phyloP scores from a whole-genome alignment of 2,113 vertebrate species.

The Nasalis larvatus region DNA sequence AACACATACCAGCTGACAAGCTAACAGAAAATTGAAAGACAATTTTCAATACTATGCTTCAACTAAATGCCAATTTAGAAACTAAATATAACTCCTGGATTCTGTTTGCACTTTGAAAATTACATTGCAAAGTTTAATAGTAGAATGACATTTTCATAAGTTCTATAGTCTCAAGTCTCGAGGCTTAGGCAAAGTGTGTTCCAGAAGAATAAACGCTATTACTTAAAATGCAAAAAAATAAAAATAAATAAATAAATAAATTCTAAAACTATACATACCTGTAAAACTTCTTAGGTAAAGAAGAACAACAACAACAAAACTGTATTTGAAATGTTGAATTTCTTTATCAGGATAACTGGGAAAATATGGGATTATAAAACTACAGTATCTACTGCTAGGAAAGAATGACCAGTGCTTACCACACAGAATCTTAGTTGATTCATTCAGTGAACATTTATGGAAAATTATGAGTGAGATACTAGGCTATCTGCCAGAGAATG shows the following conservation, averaged over 20 bases:
- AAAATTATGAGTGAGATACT: background rate
- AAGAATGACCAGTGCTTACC: background rate
- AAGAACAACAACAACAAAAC: background rate
- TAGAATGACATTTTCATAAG: slow-evolving; percentile 33
- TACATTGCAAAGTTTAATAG: slow-evolving; percentile 52
- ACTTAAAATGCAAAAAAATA: slow-evolving; percentile 26
- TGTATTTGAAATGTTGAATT: background rate
- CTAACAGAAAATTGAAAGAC: slow-evolving; percentile 71
- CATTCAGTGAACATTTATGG: background rate
- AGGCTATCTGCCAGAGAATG: background rate
- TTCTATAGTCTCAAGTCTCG: background rate
- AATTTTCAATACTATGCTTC: slow-evolving; percentile 59
- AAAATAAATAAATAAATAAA: background rate
- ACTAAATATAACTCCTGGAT: slow-evolving; percentile 62
- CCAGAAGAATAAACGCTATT: background rate
- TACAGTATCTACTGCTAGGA: background rate
- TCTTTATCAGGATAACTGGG: background rate
- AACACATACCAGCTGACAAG: slow-evolving; percentile 1
- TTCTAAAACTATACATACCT: background rate
- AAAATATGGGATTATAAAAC: background rate
- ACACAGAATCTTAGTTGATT: background rate
- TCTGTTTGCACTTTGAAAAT: slow-evolving; percentile 61
- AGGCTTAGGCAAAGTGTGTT: slow-evolving; percentile 36
- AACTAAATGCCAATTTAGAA: slow-evolving; percentile 68
- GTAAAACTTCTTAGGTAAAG: background rate